phyloP scores from a whole-genome alignment of 2,797 vertebrate species.

The Acanthis flammea region DNA sequence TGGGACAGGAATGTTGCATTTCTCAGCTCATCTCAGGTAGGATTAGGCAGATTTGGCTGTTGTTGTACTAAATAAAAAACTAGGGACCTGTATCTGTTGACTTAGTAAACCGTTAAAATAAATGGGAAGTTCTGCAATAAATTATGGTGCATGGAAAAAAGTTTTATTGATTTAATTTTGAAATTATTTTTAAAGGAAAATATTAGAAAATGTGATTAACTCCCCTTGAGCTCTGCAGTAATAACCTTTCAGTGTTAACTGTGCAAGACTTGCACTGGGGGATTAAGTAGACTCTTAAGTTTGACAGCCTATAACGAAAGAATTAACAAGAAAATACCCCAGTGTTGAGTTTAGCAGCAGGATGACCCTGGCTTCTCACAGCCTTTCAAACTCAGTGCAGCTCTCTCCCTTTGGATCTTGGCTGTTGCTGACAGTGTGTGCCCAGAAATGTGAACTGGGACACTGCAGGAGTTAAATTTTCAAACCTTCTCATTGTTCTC shows the following conservation, averaged over 20 bases:
- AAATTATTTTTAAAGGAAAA: not conserved
- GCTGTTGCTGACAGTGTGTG: not conserved
- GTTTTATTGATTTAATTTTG: not conserved
- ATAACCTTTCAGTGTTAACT: not conserved
- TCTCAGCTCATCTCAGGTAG: not conserved
- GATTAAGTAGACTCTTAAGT: not conserved
- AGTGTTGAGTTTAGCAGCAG: not conserved
- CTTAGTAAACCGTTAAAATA: not conserved
- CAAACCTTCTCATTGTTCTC: slow-evolving; percentile 68
- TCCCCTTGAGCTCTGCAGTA: not conserved
- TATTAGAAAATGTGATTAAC: not conserved
- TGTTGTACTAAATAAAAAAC: not conserved
- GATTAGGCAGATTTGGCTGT: not conserved
- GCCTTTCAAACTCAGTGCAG: not conserved
- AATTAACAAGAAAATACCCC: not conserved
- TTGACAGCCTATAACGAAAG: not conserved
- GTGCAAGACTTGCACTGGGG: not conserved
- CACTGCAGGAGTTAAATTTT: slow-evolving; percentile 24
- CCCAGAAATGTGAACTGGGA: not conserved
- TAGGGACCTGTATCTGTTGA: not conserved
- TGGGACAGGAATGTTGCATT: not conserved
- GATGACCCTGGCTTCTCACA: not conserved
- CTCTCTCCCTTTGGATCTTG: not conserved
- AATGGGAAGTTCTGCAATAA: not conserved
- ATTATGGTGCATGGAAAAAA: not conserved